A percentile compares a stretch with the other conserved stretches of the same genome.
Evolutionary conservation across 1,140 invertebrate species (phyloP).

Genomic region (Neotoxoptera formosana): DNA sequence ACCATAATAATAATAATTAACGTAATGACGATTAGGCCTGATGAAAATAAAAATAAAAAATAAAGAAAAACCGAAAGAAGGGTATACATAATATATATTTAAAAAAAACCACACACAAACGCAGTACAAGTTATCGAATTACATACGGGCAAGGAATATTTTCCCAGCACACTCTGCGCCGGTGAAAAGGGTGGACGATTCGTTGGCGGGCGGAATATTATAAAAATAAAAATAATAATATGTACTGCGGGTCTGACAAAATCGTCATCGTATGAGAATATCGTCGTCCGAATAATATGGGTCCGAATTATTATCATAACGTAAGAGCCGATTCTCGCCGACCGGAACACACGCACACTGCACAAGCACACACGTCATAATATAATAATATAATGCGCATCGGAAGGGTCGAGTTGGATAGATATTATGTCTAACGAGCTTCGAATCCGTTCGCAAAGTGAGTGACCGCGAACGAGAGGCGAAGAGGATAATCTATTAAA

Average conservation of each 20-base stretch:
- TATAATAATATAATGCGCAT: not conserved
- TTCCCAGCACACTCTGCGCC: not conserved
- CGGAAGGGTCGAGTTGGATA: constrained; percentile 22
- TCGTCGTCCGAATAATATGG: not conserved
- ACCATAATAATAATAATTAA: constrained; percentile 32
- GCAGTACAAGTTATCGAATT: constrained; percentile 17
- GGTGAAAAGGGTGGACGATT: not conserved
- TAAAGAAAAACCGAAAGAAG: not conserved
- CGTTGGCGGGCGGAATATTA: not conserved
- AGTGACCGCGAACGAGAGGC: not conserved
- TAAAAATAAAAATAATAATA: not conserved
- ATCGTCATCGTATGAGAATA: not conserved
- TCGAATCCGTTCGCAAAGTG: constrained; percentile 55
- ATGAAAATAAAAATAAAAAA: not conserved
- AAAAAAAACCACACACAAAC: not conserved
- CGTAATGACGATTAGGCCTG: constrained; percentile 7
- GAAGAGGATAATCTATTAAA: constrained; percentile 56
- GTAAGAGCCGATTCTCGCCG: constrained; percentile 4
- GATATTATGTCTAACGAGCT: constrained; percentile 36
- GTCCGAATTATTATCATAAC: not conserved
- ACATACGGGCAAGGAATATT: constrained; percentile 36
- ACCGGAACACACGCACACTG: constrained; percentile 9
- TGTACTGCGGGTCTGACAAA: not conserved
- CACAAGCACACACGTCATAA: not conserved
- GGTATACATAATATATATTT: not conserved